Evolutionary conservation across 2,797 vertebrate species (phyloP).

Genomic region (Rhinoraja longicauda): DNA sequence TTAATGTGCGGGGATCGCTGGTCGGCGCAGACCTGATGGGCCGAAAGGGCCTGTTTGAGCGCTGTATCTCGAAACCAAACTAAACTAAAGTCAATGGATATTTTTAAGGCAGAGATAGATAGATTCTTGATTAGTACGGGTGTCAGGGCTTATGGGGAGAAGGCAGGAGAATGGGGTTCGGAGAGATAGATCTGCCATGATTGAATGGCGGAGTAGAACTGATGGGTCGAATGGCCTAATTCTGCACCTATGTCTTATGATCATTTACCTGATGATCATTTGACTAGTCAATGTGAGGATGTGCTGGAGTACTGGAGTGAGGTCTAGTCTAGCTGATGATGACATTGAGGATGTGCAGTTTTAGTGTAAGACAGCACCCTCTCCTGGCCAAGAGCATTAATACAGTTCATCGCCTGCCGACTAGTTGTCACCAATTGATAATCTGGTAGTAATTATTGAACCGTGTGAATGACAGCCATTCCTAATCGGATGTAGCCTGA

Average conservation of each 20-base stretch:
- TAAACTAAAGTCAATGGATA: too few relatives aligned
- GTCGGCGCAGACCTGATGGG: too few relatives aligned
- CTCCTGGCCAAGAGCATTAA: background rate
- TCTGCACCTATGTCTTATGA: background rate
- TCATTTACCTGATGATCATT: background rate
- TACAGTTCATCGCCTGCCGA: background rate
- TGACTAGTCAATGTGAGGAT: background rate
- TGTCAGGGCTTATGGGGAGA: too few relatives aligned
- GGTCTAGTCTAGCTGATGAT: background rate
- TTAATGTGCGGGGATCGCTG: too few relatives aligned
- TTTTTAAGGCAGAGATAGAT: too few relatives aligned
- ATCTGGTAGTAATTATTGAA: background rate
- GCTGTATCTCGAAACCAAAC: too few relatives aligned
- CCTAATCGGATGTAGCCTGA: background rate
- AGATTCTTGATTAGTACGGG: too few relatives aligned
- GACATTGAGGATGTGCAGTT: background rate
- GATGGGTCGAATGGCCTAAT: too few relatives aligned
- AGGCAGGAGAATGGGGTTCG: too few relatives aligned
- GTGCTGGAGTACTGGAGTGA: background rate
- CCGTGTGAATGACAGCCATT: background rate
- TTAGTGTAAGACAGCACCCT: constrained; percentile 9
- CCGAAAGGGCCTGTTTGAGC: too few relatives aligned
- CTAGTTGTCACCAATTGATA: background rate
- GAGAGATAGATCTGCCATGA: too few relatives aligned
- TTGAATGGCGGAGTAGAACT: too few relatives aligned